phyloP scores from a whole-genome alignment of 1,140 invertebrate genomes.

The Anthonomus grandis region DNA sequence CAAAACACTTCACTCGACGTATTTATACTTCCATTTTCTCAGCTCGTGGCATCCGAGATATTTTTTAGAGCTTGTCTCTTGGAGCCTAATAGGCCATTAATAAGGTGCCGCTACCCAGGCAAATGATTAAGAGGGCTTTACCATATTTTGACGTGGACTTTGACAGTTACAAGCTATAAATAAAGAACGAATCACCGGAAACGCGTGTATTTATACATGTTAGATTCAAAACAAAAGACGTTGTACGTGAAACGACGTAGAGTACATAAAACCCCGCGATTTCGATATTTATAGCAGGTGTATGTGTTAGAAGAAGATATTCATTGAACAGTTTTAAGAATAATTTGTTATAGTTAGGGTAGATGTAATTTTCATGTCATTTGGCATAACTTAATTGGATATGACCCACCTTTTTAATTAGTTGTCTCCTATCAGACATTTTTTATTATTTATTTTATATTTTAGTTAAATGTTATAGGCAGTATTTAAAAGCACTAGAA shows the following conservation, averaged over 20 bases:
- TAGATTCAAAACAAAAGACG: conserved; percentile 31
- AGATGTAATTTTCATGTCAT: too few species aligned
- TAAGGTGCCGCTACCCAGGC: conserved; percentile 8
- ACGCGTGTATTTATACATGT: conserved; percentile 34
- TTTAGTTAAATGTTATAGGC: too few species aligned
- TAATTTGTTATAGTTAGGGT: too few species aligned
- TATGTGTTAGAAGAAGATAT: too few species aligned
- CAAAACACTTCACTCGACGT: neutral
- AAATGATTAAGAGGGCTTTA: conserved; percentile 33
- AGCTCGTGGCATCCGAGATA: conserved; percentile 7
- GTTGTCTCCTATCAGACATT: too few species aligned
- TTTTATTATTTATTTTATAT: too few species aligned
- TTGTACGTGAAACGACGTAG: conserved; percentile 9
- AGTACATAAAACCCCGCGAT: conserved; percentile 31
- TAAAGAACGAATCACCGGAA: conserved; percentile 38
- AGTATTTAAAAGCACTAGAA: too few species aligned
- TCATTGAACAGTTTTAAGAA: too few species aligned
- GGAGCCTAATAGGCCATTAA: conserved; percentile 22
- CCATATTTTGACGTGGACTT: conserved; percentile 39
- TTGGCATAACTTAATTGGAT: too few species aligned
- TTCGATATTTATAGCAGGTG: conserved; percentile 43
- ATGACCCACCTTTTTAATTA: too few species aligned
- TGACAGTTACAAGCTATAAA: conserved; percentile 40
- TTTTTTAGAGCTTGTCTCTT: conserved; percentile 11
- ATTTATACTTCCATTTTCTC: conserved; percentile 4